Evolutionary conservation across 2,888 invertebrate genomes (phyloP), one percentile per base, ranked within the genome.

Genomic region (Fragum sueziense): DNA sequence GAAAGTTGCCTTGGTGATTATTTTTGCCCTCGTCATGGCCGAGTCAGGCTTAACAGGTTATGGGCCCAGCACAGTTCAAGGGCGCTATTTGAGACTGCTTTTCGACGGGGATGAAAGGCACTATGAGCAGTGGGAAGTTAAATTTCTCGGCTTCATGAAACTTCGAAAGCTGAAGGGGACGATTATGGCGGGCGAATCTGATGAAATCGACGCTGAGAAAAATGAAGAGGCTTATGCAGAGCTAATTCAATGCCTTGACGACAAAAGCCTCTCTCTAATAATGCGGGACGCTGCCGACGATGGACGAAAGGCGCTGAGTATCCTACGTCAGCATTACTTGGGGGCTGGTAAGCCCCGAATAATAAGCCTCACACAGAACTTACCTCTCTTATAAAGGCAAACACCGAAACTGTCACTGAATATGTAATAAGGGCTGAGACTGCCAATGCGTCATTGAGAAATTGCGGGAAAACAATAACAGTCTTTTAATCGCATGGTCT

Each of bases 221-320:
- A 85, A 86, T 68, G 86, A 71, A 41, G 74, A 81, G 57, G 84
- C 80, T 1, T 85, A 51, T 67, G 82, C 80, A 9, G 83, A 86
- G 59, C 61, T 87, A 0, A 78, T 84, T 11, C 85, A 87, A 51
- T 68, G 70, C 31, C 51, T 85, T 4, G 86, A 87, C 70, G 86
- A 85, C 51, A 76, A 65, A 37, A 79, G 76, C 31, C 65, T 85
- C 6, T 76, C 74, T 6, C 51, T 85, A 9, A 59, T 85, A 2
- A 87, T 86, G 71, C 20, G 82, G 11, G 86, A 84, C 65, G 84
- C 82, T 17, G 52, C 41, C n/a, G 70, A 86, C 57, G 78, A 86
- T 78, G 84, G 86, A 9, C 75, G 84, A 52, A 74, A 76, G 17
- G 80, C 86, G n/a, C 67, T 79, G 22, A 57, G 65, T 27, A 85